phyloP scores from a whole-genome alignment of 2,888 invertebrate genomes.

The Polyploca ridens region DNA sequence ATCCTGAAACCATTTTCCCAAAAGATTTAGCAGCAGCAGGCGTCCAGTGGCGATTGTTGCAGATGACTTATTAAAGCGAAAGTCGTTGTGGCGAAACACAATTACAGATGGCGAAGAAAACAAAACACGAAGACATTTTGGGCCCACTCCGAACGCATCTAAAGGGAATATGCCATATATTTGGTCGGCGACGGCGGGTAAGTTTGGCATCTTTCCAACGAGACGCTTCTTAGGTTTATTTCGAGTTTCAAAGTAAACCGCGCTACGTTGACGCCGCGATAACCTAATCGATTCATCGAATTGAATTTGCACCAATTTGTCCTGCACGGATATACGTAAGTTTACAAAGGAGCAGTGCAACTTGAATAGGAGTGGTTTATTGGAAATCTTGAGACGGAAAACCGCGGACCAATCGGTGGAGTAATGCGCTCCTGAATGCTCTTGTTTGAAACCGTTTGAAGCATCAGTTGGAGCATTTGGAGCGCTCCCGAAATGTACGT shows the following conservation, averaged over 20 bases:
- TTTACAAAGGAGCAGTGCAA: slow-evolving; percentile 21
- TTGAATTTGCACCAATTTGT: slow-evolving; percentile 46
- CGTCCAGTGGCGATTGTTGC: background rate
- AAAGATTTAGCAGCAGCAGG: background rate
- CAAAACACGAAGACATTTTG: background rate
- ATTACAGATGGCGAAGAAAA: slow-evolving; percentile 2
- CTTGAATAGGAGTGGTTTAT: slow-evolving; percentile 19
- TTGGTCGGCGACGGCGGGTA: slow-evolving; percentile 12
- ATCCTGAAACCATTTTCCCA: background rate
- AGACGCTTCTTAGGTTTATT: slow-evolving; percentile 47
- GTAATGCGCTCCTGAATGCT: slow-evolving; percentile 4
- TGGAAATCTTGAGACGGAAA: slow-evolving; percentile 8
- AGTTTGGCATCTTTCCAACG: slow-evolving; percentile 46
- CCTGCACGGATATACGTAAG: slow-evolving; percentile 28
- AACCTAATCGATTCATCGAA: slow-evolving; percentile 61
- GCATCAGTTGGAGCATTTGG: slow-evolving; percentile 20
- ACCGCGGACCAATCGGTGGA: background rate
- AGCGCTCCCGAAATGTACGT: slow-evolving; percentile 43
- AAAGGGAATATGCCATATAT: slow-evolving; percentile 3
- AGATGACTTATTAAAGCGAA: background rate
- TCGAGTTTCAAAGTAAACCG: slow-evolving; percentile 45
- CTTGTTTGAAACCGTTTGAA: slow-evolving; percentile 8
- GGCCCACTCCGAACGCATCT: slow-evolving; percentile 6
- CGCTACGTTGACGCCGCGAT: slow-evolving; percentile 64
- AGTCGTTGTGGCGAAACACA: slow-evolving; percentile 2